phyloP scores from a whole-genome alignment of 1,140 invertebrate genomes.

The Saccostrea glomerata region DNA sequence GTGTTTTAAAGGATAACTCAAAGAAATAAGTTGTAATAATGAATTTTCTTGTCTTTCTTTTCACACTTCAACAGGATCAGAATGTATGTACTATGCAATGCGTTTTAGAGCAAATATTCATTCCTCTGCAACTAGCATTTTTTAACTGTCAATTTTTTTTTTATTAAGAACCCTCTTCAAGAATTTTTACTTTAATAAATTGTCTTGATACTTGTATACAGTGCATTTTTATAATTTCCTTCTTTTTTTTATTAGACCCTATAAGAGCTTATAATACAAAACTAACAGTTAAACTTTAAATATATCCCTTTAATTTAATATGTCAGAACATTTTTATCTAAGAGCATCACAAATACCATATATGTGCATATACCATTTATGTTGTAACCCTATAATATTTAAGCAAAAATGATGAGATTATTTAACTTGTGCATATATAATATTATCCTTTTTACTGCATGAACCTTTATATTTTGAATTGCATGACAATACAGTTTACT shows the following conservation, averaged over 20 bases:
- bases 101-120: neutral
- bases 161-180: neutral
- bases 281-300: neutral
- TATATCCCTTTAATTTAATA: neutral
- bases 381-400: neutral
- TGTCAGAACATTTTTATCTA: too few species aligned
- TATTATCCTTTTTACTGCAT: too few species aligned
- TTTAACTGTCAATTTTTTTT: conserved; percentile 1
- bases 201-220: neutral
- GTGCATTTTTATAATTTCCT: neutral
- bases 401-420: neutral
- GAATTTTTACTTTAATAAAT: neutral
- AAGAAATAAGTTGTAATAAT: neutral
- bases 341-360: neutral
- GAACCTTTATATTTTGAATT: too few species aligned
- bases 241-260: neutral
- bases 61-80: neutral
- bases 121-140: neutral
- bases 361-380: neutral
- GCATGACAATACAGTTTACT: neutral
- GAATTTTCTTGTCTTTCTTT: neutral
- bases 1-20: neutral
- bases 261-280: neutral
- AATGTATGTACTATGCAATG: conserved; percentile 29
- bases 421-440: too few species aligned